Base-by-base conservation (phyloP, 2,113 vertebrate species). In the Sminthopsis crassicaudata region DNA sequence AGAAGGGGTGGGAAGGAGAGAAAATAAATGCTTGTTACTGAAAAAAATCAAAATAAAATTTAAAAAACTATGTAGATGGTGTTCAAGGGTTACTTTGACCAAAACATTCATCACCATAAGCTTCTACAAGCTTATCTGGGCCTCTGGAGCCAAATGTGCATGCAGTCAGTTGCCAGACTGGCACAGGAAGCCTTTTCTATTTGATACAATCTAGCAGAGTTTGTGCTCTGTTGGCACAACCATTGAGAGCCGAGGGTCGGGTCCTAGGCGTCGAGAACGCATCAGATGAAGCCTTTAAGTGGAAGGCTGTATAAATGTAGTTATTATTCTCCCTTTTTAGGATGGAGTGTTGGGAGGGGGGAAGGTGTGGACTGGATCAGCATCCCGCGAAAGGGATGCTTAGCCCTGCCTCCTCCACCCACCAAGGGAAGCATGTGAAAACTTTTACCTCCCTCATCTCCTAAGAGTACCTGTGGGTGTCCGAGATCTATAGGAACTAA, bases 401-500 rank as follows among this genome's bases (percentile, higher is more conserved):
- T 7, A 12, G 19, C 67, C n/a, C 67, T 7, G 16, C 36, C 36
- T n/a, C 67, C 19, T 84, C n/a, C n/a, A 42, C n/a, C n/a, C 67
- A 42, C n/a, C 67, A 84, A 42, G 67, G n/a, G 67, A 84, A 84
- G 67, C 67, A 42, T 42, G 42, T 84, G 67, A 42, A 84, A n/a
- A 23, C n/a, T 84, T 42, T 1, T 6, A 16, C 36, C 19, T 42
- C n/a, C 19, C 6, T 8, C 19, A 84, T n/a, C 67, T 84, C 67
- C 19, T 42, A 7, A 84, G n/a, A 84, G 67, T 42, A 67, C 27
- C 42, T 22, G 6, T 22, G 57, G 89, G 94, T 57, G 89, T 36
- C 60, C 12, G 14, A 14, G 92, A 92, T 91, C 92, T 93, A 92
- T 91, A 96, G 95, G 91, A 93, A 92, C 93, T 91, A 46, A 94